These are phyloP conservation scores for Pseudococcus viburni DNA, from an alignment of 2,888 invertebrate genomes.

Conservation along the genomic window DNA sequence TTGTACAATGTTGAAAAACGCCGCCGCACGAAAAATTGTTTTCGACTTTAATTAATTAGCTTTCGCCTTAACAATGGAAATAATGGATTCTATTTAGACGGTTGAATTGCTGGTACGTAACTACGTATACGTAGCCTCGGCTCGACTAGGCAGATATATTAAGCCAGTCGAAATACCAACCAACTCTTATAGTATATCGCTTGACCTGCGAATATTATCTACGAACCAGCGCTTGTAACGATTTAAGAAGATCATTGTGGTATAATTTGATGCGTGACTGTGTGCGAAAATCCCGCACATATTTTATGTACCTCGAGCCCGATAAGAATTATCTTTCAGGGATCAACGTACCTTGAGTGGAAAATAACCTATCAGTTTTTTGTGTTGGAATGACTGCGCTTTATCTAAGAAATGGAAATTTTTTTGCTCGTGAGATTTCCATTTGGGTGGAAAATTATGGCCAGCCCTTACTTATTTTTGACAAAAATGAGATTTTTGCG, in stretches of 20 bases:
- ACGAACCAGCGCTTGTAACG: not conserved
- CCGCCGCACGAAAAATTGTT: conserved; percentile 39
- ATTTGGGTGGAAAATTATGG: not conserved
- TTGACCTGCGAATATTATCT: not conserved
- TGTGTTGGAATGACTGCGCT: not conserved
- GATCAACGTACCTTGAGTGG: not conserved
- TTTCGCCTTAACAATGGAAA: conserved; percentile 34
- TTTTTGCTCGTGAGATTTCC: too few relatives aligned
- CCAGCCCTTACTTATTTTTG: too few relatives aligned
- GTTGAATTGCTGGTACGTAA: not conserved
- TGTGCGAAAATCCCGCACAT: conserved; percentile 1
- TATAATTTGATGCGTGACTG: conserved; percentile 27
- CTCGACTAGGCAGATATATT: not conserved
- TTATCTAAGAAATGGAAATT: too few relatives aligned
- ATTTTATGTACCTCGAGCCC: not conserved
- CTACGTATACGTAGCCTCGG: not conserved
- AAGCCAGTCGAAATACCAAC: not conserved
- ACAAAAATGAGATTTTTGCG: too few relatives aligned
- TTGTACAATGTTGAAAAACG: not conserved
- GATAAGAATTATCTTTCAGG: not conserved
- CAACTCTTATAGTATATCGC: not conserved
- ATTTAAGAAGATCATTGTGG: conserved; percentile 23
- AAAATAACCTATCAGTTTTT: not conserved
- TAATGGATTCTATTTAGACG: conserved; percentile 16
- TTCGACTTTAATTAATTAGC: conserved; percentile 32